These are phyloP conservation scores for Neotragus pygmaeus DNA, from an alignment of 2,113 vertebrate genomes.

Conservation along the genomic window DNA sequence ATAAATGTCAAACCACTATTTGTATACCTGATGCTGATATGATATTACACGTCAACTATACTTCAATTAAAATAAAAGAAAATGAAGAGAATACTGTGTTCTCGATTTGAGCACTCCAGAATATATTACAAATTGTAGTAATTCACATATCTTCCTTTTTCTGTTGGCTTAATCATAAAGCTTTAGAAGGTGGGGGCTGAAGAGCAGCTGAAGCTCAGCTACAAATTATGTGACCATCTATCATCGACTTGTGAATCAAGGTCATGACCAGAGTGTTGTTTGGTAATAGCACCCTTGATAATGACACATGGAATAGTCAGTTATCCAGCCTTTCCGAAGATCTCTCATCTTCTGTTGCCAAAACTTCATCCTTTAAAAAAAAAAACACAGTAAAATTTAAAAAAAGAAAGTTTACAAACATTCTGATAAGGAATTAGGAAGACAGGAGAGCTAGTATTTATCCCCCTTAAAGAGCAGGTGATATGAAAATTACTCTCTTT, in stretches of 20 bases:
- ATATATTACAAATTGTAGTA: not conserved
- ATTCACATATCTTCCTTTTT: not conserved
- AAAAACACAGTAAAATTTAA: not conserved
- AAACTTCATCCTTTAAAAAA: not conserved
- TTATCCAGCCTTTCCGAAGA: not conserved
- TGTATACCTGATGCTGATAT: not conserved
- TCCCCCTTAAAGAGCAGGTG: not conserved
- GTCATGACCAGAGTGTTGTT: not conserved
- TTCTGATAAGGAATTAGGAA: not conserved
- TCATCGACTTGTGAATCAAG: not conserved
- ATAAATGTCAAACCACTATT: not conserved
- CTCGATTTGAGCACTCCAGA: not conserved
- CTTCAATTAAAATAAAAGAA: not conserved
- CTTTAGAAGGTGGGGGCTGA: not conserved
- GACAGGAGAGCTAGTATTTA: not conserved
- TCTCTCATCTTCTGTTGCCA: not conserved
- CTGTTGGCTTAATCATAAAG: not conserved
- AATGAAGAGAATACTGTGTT: not conserved
- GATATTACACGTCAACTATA: not conserved
- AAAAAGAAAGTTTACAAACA: not conserved
- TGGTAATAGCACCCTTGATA: not conserved
- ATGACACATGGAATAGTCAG: not conserved
- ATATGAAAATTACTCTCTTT: not conserved
- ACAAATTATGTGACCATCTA: not conserved
- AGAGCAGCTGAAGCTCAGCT: not conserved